Evolutionary conservation across 1,140 invertebrate genomes (phyloP), one percentile per base, ranked within the genome.

Genomic region (Apocrypta bakeri): DNA sequence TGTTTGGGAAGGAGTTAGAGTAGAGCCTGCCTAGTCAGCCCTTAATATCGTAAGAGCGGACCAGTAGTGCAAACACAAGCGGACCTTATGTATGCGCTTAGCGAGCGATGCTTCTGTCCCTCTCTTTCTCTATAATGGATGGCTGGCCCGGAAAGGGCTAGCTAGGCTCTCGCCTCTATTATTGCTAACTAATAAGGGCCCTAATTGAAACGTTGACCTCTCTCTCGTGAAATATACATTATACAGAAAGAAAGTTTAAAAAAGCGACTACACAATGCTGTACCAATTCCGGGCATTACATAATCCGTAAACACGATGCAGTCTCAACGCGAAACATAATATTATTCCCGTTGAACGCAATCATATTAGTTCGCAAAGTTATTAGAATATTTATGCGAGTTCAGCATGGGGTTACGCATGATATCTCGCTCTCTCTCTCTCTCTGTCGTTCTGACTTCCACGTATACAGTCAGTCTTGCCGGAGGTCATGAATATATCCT

Each of bases 131-230:
- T 72, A 8, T 33, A 56, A 56, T 33, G 7, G n/a, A 21, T 6
- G 17, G 21, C 37, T 72, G 37, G 21, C 17, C 31, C 31, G 24
- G 73, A 83, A 86, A 84, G 83, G 83, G 83, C 84, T 83, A 80
- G 85, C 83, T 56, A n/a, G 48, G 17, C 48, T 56, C 17, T 3
- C 48, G 17, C 31, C 87, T 86, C 89, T 90, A 91, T 92, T 92
- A 92, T 90, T 89, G 87, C 88, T 88, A 89, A 91, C 90, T 92
- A 92, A 92, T 92, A 91, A 90, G 89, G 88, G 87, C 87, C 87
- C 88, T 91, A 91, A 91, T 92, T 92, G 91, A 91, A 92, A 91
- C 86, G 86, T 88, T 88, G 87, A 85, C 84, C 87, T 90, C 89
- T 86, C 86, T n/a, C 73, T 14, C 80, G 12, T 17, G 9, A 2